Conservation (phyloP, 2,888 invertebrate genomes). For the Papilio gigon region DNA sequence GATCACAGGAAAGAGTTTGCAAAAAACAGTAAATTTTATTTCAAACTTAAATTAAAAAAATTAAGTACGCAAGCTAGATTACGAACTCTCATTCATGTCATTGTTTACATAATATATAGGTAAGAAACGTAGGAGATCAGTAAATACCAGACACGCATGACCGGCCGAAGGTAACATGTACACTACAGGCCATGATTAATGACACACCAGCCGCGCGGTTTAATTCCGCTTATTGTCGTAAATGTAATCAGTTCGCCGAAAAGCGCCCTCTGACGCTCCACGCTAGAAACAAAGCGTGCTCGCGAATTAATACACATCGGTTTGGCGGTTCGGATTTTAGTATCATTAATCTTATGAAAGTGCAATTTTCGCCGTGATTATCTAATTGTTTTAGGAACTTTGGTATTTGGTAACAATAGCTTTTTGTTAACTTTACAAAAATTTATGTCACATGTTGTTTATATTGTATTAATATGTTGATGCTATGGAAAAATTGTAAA, state of each 20-base stretch:
- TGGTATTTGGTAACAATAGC: slow-evolving; percentile 12
- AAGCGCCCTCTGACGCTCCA: slow-evolving; percentile 44
- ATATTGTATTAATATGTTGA: background rate
- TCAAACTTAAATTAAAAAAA: background rate
- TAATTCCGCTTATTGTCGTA: slow-evolving; percentile 69
- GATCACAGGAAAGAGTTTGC: too few species aligned
- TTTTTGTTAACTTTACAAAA: background rate
- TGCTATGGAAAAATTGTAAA: background rate
- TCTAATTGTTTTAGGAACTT: slow-evolving; percentile 44
- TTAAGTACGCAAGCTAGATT: background rate
- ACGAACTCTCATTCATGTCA: background rate
- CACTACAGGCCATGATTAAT: slow-evolving; percentile 64
- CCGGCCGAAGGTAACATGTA: slow-evolving; percentile 43
- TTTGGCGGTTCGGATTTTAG: slow-evolving; percentile 44
- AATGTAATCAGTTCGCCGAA: slow-evolving; percentile 58
- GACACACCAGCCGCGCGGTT: slow-evolving; percentile 49
- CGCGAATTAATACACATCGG: slow-evolving; percentile 38
- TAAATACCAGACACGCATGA: slow-evolving; percentile 30
- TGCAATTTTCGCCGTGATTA: slow-evolving; percentile 47
- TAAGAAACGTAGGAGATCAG: background rate
- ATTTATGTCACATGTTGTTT: background rate
- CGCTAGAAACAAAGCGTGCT: slow-evolving; percentile 47
- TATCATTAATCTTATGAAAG: slow-evolving; percentile 58
- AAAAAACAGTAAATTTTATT: background rate
- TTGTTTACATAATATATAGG: slow-evolving; percentile 1